Percentiles rank a stretch among this genome's conserved stretches.
Conservation (phyloP, 2,797 vertebrate genomes). For the Odontamblyopus rebecca region DNA sequence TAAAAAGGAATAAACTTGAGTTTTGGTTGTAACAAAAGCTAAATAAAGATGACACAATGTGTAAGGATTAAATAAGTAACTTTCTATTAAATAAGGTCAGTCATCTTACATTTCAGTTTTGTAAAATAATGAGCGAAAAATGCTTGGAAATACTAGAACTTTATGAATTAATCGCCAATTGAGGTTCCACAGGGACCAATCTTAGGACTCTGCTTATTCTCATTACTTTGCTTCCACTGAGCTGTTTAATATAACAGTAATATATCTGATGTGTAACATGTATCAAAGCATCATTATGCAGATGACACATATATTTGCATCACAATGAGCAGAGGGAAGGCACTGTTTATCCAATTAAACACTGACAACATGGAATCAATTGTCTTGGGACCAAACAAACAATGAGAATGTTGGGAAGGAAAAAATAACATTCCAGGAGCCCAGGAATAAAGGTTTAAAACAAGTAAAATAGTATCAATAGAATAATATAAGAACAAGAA, state of each 20-base stretch:
- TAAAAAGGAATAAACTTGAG: neutral
- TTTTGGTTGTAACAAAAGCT: neutral
- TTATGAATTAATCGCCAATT: neutral
- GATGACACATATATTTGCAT: slow-evolving; percentile 5
- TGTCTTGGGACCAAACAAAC: neutral
- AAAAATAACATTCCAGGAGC: neutral
- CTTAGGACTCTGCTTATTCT: neutral
- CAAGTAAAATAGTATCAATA: neutral
- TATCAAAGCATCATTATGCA: slow-evolving; percentile 2
- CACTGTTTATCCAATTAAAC: slow-evolving; percentile 8
- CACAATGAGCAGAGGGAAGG: neutral
- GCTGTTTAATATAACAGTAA: neutral
- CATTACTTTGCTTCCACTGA: neutral
- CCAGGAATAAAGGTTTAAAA: neutral
- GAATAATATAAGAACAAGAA: no score
- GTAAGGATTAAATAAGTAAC: no score
- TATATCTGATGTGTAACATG: slow-evolving; percentile 5
- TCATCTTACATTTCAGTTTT: neutral
- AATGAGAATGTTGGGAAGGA: neutral
- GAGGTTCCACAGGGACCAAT: slow-evolving; percentile 4
- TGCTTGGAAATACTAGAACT: no score
- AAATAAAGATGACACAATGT: no score
- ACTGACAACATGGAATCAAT: neutral
- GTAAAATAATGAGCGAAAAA: neutral
- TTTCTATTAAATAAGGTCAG: neutral